These are phyloP conservation scores for Orchesellides sinensis DNA, from an alignment of 2,888 invertebrate genomes.

Conservation along the genomic window DNA sequence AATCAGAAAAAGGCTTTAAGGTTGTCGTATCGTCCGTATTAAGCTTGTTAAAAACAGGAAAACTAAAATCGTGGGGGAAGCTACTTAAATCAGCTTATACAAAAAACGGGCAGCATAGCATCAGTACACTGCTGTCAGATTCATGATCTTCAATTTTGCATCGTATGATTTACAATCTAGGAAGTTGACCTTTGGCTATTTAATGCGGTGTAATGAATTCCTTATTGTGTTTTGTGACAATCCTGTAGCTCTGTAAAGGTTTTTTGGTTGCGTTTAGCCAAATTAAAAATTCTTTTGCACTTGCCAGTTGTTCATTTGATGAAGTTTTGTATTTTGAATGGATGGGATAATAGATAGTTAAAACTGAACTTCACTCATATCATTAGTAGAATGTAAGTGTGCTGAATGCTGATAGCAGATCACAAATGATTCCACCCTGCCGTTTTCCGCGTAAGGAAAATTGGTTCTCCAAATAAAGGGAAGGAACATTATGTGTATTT, in stretches of 20 bases:
- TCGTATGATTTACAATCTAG: conserved; percentile 19
- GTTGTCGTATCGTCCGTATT: too few species aligned
- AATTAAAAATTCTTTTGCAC: not conserved
- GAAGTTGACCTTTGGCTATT: conserved; percentile 1
- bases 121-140: not conserved
- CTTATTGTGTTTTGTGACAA: not conserved
- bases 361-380: not conserved
- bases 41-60: too few species aligned
- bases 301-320: not conserved
- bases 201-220: not conserved
- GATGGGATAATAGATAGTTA: not conserved
- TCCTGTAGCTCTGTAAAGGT: not conserved
- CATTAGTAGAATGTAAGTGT: not conserved
- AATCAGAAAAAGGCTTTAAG: conserved; percentile 6
- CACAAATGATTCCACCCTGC: too few species aligned
- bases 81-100: too few species aligned
- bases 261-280: not conserved
- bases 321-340: not conserved
- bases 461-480: conserved; percentile 11
- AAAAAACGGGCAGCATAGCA: not conserved
- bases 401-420: not conserved
- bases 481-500: too few species aligned
- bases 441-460: conserved; percentile 36
- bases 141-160: not conserved
- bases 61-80: too few species aligned